Evolutionary conservation across 2,888 invertebrate species (phyloP), one percentile per base, ranked within the genome.

Genomic region (Dryadula phaetusa): DNA sequence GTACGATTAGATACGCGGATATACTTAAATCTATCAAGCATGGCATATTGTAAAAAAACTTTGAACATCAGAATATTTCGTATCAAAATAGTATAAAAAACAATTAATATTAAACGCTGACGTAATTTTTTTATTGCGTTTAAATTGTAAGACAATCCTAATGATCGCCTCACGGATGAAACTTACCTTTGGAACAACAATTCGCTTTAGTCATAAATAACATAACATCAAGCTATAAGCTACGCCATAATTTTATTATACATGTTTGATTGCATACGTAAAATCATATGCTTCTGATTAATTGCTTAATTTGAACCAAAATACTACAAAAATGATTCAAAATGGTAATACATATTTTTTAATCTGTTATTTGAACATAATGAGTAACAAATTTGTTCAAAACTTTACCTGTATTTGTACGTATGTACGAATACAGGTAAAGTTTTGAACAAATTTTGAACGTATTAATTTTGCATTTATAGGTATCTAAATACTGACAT

Each of bases 121-220:
- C 66, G 70, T 64, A 67, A 70, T 56, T 62, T 67, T n/a, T 62
- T 44, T 62, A 56, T 61, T 64, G 58, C 62, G 63, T 62, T 70
- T 64, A 62, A 72, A 64, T 69, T 73, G 47, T 66, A 62, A 69
- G 64, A 67, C 69, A 67, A 66, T 62, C 66, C 60, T 64, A 58
- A 67, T 72, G 64, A 70, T 65, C 58, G 69, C 67, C 64, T 71
- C 69, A 69, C 67, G 67, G 53, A 71, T 69, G 70, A 66, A 67
- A 67, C 62, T 62, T 62, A 63, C n/a, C 61, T 58, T 65, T 64
- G 60, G 42, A 67, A 69, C 66, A 69, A 66, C 66, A 70, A 71
- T 67, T 69, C 47, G 64, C 62, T 65, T 73, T 72, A 73, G 73
- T 73, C 73, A 72, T 70, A 69, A 66, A 62, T 64, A 64, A 64